A percentile compares a stretch with the other conserved stretches of the same genome.
phyloP scores from a whole-genome alignment of 2,113 vertebrate genomes.

The Aleadryas rufinucha region DNA sequence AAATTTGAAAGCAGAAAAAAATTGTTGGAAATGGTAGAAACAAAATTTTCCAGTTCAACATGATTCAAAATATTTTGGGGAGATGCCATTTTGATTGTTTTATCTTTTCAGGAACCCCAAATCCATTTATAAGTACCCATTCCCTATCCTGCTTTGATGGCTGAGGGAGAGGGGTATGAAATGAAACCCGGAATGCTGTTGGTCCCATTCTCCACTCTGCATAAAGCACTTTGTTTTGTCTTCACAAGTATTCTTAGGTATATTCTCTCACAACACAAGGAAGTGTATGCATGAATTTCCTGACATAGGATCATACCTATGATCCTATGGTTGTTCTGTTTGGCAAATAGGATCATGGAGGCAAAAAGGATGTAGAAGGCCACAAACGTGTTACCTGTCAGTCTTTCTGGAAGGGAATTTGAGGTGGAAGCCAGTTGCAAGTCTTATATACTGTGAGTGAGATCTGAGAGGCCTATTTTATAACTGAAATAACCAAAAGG shows the following conservation, averaged over 20 bases:
- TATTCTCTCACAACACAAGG: background rate
- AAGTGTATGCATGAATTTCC: background rate
- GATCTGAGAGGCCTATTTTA: background rate
- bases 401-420: background rate
- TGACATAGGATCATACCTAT: background rate
- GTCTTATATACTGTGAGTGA: background rate
- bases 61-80: background rate
- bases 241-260: background rate
- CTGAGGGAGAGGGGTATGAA: background rate
- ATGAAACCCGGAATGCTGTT: background rate
- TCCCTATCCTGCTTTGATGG: background rate
- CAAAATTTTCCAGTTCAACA: background rate
- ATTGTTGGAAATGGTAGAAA: background rate
- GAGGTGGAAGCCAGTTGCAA: background rate
- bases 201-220: rapidly evolving
- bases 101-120: background rate
- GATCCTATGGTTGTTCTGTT: background rate
- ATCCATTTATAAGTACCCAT: background rate
- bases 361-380: background rate
- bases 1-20: background rate
- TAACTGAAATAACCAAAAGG: background rate
- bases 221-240: background rate
- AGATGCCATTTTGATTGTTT: background rate
- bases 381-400: background rate
- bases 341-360: background rate